Evolutionary conservation across 2,888 invertebrate species (phyloP), one percentile per base, ranked within the genome.

Genomic region (Chironomus tentans): DNA sequence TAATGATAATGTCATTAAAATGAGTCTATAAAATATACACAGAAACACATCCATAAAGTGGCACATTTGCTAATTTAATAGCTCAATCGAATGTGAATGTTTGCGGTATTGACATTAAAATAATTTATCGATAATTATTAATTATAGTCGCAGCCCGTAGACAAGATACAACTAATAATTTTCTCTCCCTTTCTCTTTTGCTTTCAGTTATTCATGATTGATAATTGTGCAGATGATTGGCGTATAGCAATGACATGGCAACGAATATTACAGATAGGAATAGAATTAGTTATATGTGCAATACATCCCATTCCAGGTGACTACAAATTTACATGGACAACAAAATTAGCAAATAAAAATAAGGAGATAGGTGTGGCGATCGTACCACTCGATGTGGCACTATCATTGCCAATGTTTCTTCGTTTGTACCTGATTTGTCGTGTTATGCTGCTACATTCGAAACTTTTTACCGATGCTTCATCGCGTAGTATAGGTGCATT

Each of bases 221-320:
- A 99, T 90, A 99, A 99, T 89, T 98, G 98, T 87, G 97, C 98
- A 79, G 99, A 99, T 85, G 99, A 99, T 88, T 99, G 99, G 99
- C 90, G 98, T 83, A 99, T 99, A 86, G 98, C 98, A 82, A 97
- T 99, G 93, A 98, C 98, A 80, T 96, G 95, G 92, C 96, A 97
- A 86, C 90, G 98, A 85, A 93, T 97, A 85, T 89, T 91, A 81
- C 94, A 95, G 87, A 96, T 98, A 83, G 88, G 90, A 77, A 87
- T 96, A 82, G 98, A 99, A 87, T 88, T 99, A 81, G 86, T 91
- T 80, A 95, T 98, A 83, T 99, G 99, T 86, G 96, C 97, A 81
- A 91, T 99, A 81, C 99, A 99, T 86, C 98, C 98, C 77, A 93
- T 98, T 81, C 98, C 98, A 74, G 97, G 98, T 80, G 93, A 97